These are phyloP conservation scores for Pomacea maculata DNA, from an alignment of 1,140 invertebrate species.

Conservation along the genomic window DNA sequence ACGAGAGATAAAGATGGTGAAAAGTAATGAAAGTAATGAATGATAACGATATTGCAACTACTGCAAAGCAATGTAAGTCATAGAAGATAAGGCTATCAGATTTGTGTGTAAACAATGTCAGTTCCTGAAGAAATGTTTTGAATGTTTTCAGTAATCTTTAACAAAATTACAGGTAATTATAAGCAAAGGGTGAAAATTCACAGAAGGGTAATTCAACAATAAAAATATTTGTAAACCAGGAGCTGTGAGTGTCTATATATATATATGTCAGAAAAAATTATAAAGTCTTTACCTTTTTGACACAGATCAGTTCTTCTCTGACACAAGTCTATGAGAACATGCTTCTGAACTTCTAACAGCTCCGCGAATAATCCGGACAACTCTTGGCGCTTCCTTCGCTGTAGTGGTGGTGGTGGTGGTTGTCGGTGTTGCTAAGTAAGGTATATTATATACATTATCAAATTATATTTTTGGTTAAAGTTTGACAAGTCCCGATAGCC, in stretches of 20 bases:
- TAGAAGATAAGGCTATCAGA: no score
- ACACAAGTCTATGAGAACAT: neutral
- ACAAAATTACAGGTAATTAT: no score
- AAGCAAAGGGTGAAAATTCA: no score
- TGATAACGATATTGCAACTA: no score
- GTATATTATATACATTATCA: neutral
- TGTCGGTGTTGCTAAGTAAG: neutral
- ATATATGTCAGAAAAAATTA: no score
- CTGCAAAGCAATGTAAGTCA: no score
- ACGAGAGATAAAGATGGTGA: no score
- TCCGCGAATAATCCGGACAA: neutral
- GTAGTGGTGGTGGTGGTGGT: neutral
- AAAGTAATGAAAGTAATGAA: no score
- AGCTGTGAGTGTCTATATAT: no score
- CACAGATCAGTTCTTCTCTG: neutral
- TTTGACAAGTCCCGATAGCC: neutral
- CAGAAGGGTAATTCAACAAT: neutral
- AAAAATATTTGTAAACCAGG: neutral
- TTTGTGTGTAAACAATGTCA: no score
- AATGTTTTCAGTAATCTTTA: no score
- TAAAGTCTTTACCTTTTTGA: neutral
- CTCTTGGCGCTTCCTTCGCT: neutral
- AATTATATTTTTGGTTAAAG: neutral
- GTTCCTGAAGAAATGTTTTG: no score
- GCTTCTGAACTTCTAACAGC: neutral